Percentiles rank a stretch among this genome's conserved stretches.
Conservation (phyloP, 2,113 vertebrate species). For the Circaetus gallicus region DNA sequence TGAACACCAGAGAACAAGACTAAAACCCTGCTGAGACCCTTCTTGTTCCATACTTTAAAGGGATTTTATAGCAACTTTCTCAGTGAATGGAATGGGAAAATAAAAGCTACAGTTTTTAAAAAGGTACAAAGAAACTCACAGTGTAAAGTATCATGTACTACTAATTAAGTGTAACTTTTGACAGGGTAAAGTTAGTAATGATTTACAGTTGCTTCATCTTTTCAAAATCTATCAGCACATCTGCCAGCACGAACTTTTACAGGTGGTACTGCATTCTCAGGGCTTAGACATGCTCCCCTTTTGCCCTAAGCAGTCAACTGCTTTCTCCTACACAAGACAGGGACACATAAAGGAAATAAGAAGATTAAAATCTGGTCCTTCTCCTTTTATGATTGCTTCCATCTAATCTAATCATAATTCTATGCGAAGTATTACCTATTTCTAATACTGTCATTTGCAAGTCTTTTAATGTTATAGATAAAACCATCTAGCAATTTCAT, state of each 20-base stretch:
- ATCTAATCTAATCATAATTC: not conserved
- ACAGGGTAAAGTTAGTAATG: not conserved
- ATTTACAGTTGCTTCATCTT: not conserved
- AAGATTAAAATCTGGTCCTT: not conserved
- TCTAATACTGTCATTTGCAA: not conserved
- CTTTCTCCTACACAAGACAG: not conserved
- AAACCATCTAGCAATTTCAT: not conserved
- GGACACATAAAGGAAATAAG: not conserved
- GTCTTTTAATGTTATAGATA: not conserved
- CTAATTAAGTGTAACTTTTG: not conserved
- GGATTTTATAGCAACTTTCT: not conserved
- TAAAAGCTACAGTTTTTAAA: not conserved
- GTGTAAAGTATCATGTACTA: not conserved
- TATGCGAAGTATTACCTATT: not conserved
- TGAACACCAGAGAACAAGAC: not conserved
- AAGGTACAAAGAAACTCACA: not conserved
- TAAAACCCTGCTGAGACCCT: not conserved
- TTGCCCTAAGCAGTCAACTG: not conserved
- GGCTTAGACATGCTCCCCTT: not conserved
- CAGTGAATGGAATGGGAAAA: not conserved
- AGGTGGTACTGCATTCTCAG: not conserved
- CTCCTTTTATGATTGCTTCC: not conserved
- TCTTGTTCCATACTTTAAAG: not conserved
- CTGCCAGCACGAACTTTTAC: not conserved
- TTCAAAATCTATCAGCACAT: not conserved